Conservation (phyloP, 2,888 invertebrate genomes). For the Pelosia muscerda region DNA sequence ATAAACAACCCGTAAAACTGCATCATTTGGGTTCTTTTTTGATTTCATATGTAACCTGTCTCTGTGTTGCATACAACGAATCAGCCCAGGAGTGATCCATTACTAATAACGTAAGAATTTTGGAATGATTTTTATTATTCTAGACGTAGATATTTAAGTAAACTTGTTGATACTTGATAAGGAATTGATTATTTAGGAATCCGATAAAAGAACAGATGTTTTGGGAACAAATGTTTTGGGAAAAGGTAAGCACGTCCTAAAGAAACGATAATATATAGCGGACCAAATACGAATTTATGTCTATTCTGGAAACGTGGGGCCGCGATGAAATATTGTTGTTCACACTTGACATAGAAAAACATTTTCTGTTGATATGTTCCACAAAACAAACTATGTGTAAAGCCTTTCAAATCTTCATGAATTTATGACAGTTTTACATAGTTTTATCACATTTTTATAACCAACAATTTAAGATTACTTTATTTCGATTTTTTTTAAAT, state of each 20-base stretch:
- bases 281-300: background rate
- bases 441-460: too few species aligned
- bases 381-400: background rate
- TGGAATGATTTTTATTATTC: too few species aligned
- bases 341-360: background rate
- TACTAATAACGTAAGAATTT: too few species aligned
- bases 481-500: too few species aligned
- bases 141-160: too few species aligned
- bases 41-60: too few species aligned
- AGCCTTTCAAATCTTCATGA: background rate
- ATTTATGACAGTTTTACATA: too few species aligned
- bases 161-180: background rate
- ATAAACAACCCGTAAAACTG: too few species aligned
- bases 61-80: too few species aligned
- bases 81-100: too few species aligned
- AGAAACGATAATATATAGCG: background rate
- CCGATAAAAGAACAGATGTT: background rate
- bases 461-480: too few species aligned
- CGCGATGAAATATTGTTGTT: background rate
- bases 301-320: background rate
- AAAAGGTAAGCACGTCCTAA: background rate
- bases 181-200: background rate
- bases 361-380: background rate
- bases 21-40: too few species aligned
- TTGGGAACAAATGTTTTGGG: background rate